Conservation (phyloP, 2,113 vertebrate species). For the Balaeniceps rex region DNA sequence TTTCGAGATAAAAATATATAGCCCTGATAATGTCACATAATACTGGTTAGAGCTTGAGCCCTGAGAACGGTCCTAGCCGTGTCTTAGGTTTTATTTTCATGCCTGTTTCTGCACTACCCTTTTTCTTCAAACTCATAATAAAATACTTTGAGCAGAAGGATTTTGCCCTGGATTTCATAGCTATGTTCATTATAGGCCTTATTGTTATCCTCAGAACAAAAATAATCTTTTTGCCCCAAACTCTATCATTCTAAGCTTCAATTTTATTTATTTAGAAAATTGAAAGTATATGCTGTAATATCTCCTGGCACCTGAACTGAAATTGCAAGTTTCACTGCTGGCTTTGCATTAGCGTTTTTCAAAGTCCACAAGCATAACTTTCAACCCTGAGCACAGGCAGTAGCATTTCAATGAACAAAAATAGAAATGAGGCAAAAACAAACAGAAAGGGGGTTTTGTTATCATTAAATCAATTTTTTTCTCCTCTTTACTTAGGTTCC, state of each 20-base stretch:
- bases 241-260: neutral
- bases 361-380: neutral
- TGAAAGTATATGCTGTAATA: neutral
- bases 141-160: neutral
- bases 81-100: too few species aligned
- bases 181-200: neutral
- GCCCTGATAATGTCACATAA: too few species aligned
- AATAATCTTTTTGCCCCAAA: neutral
- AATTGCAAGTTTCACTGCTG: neutral
- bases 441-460: neutral
- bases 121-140: neutral
- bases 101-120: neutral
- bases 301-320: neutral
- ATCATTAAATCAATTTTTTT: neutral
- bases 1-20: neutral
- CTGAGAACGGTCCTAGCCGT: neutral
- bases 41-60: neutral
- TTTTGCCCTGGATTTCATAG: neutral
- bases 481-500: constrained; percentile 69
- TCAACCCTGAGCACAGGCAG: neutral
- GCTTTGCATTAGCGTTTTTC: neutral
- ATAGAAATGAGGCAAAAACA: neutral
- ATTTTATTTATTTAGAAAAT: neutral
- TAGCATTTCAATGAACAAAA: neutral
- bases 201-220: neutral